Base-by-base conservation (phyloP, 2,888 invertebrate genomes). In the Ryuthela nishihirai region DNA sequence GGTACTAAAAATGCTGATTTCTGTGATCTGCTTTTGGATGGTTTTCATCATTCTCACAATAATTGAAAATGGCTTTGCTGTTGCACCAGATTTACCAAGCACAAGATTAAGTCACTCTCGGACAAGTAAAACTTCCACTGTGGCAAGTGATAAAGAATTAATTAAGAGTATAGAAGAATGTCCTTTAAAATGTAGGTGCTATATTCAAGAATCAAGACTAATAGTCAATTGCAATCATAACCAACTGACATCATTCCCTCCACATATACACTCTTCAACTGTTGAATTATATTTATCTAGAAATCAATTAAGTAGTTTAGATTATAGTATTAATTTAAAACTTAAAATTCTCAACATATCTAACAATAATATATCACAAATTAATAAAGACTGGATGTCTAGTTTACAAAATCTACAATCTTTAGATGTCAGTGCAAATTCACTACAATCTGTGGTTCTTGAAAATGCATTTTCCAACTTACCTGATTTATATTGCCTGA, bases 361-460 rank as follows among this genome's bases (percentile, higher is more conserved):
- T 17, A 18, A 45, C 10, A 60, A 60, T 29, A 48, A 41, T 38
- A 39, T 60, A 15, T 25, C 29, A 3, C 29, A 38, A 15, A 46
- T 60, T 23, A 41, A 45, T 24, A 38, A 23, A 35, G 18, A 45
- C 5, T 60, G 44, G 39, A 10, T 54, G 4, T 17, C 21, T 32
- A 49, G 48, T 15, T 17, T 59, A 6, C 17, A 1, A 40, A 44
- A 36, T 18, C 38, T 60, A 23, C 24, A 49, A 24, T 24, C 18
- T 15, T 40, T 62, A 38, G 55, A 62, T 43, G 15, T 62, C 5
- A 52, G 55, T n/a, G 44, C 32, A 9, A 62, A 62, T 44, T 21
- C 21, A 20, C 25, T 61, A 20, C 39, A 26, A 25, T 39, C 55
- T 6, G 39, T 17, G 18, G n/a, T 29, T 15, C 32, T 48, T 29